Evolutionary conservation across 2,888 invertebrate species (phyloP), one percentile per base, ranked within the genome.

Genomic region (Athripsodes cinereus): DNA sequence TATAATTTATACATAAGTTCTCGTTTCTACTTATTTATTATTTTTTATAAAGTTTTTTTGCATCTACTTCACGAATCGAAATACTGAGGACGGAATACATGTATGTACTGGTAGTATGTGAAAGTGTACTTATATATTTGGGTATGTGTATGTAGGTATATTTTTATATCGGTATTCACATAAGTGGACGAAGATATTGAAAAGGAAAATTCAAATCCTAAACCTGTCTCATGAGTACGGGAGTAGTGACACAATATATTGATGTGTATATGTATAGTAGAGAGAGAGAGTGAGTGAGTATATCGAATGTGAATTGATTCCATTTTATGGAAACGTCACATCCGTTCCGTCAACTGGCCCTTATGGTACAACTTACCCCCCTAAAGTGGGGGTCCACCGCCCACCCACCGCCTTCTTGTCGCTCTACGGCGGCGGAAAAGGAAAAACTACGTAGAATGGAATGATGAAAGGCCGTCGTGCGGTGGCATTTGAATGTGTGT

Each of bases 371-470:
- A 40, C n/a, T 40, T 40, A 40, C 40, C 22, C 52, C 53, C 52
- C 55, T 13, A 3, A 5, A 13, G 5, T 16, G 3, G 40, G 40
- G 16, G 40, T 5, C 40, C 40, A 13, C 55, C 34, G 20, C 50
- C 51, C 51, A 31, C 48, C 54, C 53, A 18, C 57, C 20, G 26
- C 55, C 55, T 49, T 31, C 57, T 55, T 55, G 54, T 59, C 55
- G 58, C 57, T 57, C 57, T 49, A 60, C 66, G 65, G 60, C 59
- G 64, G 62, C 64, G 66, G 62, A 65, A 62, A 65, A 67, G 65
- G 64, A 65, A 66, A 66, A 68, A 63, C 64, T 68, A 66, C 58
- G 66, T 61, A 66, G 68, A 69, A 67, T 61, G 62, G 62, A 65
- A 63, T 60, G 62, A 65, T 61, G 64, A 55, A 63, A 62, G 60